A percentile compares a stretch with the other conserved stretches of the same genome.
Conservation (phyloP, 2,113 vertebrate species). For the Dasyurus viverrinus region DNA sequence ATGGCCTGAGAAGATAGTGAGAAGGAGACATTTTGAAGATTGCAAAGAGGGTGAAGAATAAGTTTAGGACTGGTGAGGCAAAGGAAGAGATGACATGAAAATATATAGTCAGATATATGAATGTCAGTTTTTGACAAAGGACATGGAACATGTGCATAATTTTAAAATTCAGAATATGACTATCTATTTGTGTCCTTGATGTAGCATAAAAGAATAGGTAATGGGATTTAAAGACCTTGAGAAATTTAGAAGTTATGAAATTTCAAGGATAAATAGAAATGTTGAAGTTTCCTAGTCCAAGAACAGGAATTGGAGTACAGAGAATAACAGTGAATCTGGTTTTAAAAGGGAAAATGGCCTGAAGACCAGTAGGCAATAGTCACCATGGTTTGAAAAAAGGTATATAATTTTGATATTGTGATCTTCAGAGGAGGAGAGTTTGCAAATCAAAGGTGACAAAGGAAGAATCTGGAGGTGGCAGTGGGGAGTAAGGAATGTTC, state of each 20-base stretch:
- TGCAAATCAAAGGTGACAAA: not conserved
- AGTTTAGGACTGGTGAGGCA: not conserved
- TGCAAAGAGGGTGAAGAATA: not conserved
- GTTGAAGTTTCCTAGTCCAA: not conserved
- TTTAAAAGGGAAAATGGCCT: not conserved
- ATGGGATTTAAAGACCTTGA: not conserved
- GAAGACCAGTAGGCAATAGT: not conserved
- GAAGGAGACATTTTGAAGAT: not conserved
- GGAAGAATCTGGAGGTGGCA: not conserved
- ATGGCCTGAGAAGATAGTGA: not conserved
- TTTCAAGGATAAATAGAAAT: not conserved
- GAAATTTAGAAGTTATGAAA: not conserved
- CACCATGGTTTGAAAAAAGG: not conserved
- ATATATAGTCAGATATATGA: not conserved
- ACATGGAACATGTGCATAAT: not conserved
- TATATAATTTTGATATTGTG: not conserved
- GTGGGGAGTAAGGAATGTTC: not conserved
- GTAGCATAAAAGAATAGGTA: not conserved
- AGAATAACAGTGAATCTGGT: not conserved
- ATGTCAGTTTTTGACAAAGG: not conserved
- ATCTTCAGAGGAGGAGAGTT: not conserved
- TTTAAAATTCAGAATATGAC: not conserved
- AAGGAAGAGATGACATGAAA: not conserved
- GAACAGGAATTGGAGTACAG: not conserved
- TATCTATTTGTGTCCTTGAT: not conserved